Conservation (phyloP, 2,113 vertebrate species). For the Asarcornis scutulata region DNA sequence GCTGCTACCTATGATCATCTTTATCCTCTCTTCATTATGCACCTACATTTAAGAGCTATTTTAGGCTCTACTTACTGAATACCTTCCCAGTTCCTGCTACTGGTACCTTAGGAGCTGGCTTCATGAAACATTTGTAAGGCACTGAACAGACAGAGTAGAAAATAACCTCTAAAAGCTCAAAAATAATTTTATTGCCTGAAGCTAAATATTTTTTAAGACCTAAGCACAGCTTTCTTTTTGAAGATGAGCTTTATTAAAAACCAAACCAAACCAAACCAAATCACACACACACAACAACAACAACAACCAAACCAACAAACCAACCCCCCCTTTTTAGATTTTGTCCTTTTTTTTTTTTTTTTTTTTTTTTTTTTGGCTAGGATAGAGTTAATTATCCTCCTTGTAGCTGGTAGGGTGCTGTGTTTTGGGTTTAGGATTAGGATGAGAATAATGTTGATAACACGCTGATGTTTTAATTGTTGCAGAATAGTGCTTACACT, state of each 20-base stretch:
- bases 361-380: too few relatives aligned
- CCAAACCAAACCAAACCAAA: not conserved
- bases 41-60: conserved; percentile 63
- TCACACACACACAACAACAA: too few relatives aligned
- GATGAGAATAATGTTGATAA: too few relatives aligned
- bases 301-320: not conserved
- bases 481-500: too few relatives aligned
- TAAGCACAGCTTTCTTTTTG: not conserved
- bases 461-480: too few relatives aligned
- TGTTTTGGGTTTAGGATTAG: too few relatives aligned
- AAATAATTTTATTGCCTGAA: not conserved
- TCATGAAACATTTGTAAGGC: conserved; percentile 19
- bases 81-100: conserved; percentile 36
- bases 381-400: too few relatives aligned
- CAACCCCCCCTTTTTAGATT: too few relatives aligned
- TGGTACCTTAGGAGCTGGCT: conserved; percentile 50
- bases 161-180: not conserved
- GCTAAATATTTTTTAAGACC: not conserved
- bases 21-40: conserved; percentile 50
- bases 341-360: too few relatives aligned
- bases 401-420: too few relatives aligned
- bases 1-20: conserved; percentile 45
- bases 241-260: not conserved
- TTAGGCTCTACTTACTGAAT: conserved; percentile 38
- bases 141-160: not conserved